Percentiles rank a stretch among this genome's conserved stretches.
phyloP scores from a whole-genome alignment of 2,113 vertebrate genomes.

The Tupaia tana region DNA sequence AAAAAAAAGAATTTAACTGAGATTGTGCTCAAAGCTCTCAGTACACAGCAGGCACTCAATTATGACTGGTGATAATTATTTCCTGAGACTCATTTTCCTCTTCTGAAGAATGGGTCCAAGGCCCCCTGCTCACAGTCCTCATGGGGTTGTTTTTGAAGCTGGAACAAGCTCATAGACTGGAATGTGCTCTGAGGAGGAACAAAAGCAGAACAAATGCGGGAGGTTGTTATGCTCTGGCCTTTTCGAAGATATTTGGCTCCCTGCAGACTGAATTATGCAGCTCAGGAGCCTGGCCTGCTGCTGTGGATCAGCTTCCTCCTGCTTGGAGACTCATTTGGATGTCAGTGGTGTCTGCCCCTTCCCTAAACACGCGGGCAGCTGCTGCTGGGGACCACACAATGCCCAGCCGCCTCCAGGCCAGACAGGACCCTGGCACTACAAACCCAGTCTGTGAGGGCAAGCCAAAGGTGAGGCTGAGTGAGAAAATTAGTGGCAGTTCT shows the following conservation, averaged over 20 bases:
- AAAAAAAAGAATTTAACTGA: background rate
- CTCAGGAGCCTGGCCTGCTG: background rate
- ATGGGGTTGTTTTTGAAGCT: background rate
- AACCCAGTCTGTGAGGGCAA: background rate
- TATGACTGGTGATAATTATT: background rate
- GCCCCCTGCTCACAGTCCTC: background rate
- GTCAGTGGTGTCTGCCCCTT: background rate
- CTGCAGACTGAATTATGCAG: background rate
- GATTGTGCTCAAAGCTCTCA: background rate
- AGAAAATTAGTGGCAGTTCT: no score
- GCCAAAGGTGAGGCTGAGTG: background rate
- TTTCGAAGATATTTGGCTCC: background rate
- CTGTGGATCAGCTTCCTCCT: background rate
- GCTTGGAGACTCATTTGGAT: background rate
- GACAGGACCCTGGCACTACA: background rate
- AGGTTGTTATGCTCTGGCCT: conserved; percentile 6
- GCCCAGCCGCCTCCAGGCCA: background rate
- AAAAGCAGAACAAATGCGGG: background rate
- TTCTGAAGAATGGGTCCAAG: background rate
- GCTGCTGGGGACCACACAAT: background rate
- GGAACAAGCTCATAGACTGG: background rate
- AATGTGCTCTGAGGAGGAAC: conserved; percentile 4
- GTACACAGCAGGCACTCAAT: background rate
- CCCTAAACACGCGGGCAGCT: background rate
- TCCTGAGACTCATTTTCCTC: background rate